A percentile compares a stretch with the other conserved stretches of the same genome.
Conservation (phyloP, 1,140 invertebrate genomes). For the Euwallacea similis region DNA sequence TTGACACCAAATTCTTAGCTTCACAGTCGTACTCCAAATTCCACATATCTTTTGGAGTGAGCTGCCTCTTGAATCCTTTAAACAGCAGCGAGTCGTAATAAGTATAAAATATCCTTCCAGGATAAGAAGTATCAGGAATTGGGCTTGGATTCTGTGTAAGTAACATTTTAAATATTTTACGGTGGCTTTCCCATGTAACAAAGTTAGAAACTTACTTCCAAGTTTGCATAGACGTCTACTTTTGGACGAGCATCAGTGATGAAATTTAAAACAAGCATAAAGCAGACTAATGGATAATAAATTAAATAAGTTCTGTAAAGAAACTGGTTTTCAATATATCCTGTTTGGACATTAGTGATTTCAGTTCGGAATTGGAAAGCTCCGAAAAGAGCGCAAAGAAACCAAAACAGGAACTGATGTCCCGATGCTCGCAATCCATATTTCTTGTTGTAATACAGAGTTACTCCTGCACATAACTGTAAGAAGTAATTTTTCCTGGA, state of each 20-base stretch:
- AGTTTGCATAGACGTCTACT: constrained; percentile 66
- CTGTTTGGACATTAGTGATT: constrained; percentile 54
- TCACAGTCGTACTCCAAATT: constrained; percentile 82
- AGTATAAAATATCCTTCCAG: constrained; percentile 83
- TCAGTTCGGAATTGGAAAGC: constrained; percentile 72
- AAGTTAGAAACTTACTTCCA: constrained; percentile 38
- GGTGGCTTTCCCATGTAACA: neutral
- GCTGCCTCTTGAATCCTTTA: constrained; percentile 78
- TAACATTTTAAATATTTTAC: no score
- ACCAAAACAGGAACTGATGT: constrained; percentile 85
- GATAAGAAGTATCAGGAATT: constrained; percentile 80
- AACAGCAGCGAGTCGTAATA: constrained; percentile 88
- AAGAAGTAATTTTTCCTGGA: neutral
- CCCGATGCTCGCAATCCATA: constrained; percentile 84
- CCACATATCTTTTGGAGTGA: constrained; percentile 85
- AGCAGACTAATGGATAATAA: constrained; percentile 73
- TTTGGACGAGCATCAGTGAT: constrained; percentile 74
- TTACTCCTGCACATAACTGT: constrained; percentile 66
- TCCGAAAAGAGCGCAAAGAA: constrained; percentile 69
- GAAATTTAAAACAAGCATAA: constrained; percentile 78
- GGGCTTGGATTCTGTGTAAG: constrained; percentile 76
- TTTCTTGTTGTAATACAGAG: constrained; percentile 77
- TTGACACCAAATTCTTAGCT: constrained; percentile 74
- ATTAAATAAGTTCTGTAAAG: constrained; percentile 76
- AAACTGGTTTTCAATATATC: constrained; percentile 58